A percentile compares a stretch with the other conserved stretches of the same genome.
phyloP scores from a whole-genome alignment of 2,888 invertebrate species.

The Nowickia ferox region DNA sequence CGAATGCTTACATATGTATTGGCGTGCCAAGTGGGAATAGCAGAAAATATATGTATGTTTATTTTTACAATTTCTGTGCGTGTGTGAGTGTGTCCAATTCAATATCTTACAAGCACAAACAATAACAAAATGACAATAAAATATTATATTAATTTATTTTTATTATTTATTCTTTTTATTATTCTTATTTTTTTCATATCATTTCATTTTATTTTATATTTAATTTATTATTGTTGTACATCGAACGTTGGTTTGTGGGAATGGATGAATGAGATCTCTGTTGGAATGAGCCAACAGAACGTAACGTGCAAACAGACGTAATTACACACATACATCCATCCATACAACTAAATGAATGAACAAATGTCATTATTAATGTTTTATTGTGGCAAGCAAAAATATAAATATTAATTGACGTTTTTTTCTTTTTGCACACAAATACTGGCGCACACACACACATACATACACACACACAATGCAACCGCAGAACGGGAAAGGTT shows the following conservation, averaged over 20 bases:
- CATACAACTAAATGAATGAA: constrained; percentile 50
- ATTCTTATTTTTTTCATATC: constrained; percentile 14
- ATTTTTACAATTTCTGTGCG: background rate
- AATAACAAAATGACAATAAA: constrained; percentile 60
- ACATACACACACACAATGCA: constrained; percentile 7
- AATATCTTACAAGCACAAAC: constrained; percentile 54
- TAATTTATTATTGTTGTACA: constrained; percentile 31
- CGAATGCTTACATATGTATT: background rate
- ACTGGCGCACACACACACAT: background rate
- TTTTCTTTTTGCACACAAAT: constrained; percentile 52
- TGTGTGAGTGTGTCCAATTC: constrained; percentile 41
- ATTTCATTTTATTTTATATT: background rate
- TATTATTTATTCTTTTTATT: constrained; percentile 58
- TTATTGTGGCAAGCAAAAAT: constrained; percentile 72
- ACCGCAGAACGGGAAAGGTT: constrained; percentile 46
- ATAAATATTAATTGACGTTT: constrained; percentile 72
- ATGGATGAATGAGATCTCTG: constrained; percentile 3
- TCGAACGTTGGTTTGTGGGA: constrained; percentile 5
- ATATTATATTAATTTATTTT: constrained; percentile 65
- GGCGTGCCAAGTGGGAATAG: background rate
- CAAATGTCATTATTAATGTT: constrained; percentile 71
- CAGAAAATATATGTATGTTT: background rate
- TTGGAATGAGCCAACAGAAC: constrained; percentile 1
- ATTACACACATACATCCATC: background rate
- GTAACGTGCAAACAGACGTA: background rate